A percentile compares a stretch with the other conserved stretches of the same genome.
These are phyloP conservation scores for Lynx canadensis DNA, from an alignment of 2,113 vertebrate species.

Conservation along the genomic window DNA sequence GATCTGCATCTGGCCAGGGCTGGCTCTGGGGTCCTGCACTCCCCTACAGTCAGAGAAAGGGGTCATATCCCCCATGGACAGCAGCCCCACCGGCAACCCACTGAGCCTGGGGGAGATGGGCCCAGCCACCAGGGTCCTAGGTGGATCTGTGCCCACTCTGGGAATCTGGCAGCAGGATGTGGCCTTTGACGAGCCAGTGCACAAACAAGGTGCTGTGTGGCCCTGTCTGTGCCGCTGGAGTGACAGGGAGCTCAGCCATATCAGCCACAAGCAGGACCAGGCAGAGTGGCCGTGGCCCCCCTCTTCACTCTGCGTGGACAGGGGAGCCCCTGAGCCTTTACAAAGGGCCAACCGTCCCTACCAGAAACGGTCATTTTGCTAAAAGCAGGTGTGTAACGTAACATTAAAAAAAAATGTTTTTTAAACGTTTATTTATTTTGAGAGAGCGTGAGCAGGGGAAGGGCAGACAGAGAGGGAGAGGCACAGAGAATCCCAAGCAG, in stretches of 20 bases:
- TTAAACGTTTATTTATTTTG: too few species aligned
- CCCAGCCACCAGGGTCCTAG: background rate
- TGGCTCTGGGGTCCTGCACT: background rate
- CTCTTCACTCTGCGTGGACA: background rate
- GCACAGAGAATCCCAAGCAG: too few species aligned
- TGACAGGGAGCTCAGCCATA: rapidly evolving
- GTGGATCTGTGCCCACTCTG: background rate
- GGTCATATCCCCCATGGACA: rapidly evolving
- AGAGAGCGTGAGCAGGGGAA: too few species aligned
- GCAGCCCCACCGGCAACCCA: background rate
- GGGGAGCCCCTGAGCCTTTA: background rate
- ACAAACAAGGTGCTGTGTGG: rapidly evolving
- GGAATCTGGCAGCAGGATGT: rapidly evolving
- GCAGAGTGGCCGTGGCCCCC: background rate
- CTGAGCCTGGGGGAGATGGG: rapidly evolving
- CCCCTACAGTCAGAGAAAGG: background rate
- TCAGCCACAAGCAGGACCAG: rapidly evolving
- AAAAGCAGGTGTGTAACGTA: rapidly evolving
- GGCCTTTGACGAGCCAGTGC: background rate
- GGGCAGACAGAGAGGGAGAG: too few species aligned
- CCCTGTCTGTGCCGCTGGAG: background rate
- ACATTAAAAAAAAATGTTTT: too few species aligned
- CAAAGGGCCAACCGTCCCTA: too few species aligned
- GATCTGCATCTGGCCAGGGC: background rate
- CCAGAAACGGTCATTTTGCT: background rate